These are phyloP conservation scores for Porites australiensis DNA, from an alignment of 64 coral and sea anemone species.

Conservation along the genomic window DNA sequence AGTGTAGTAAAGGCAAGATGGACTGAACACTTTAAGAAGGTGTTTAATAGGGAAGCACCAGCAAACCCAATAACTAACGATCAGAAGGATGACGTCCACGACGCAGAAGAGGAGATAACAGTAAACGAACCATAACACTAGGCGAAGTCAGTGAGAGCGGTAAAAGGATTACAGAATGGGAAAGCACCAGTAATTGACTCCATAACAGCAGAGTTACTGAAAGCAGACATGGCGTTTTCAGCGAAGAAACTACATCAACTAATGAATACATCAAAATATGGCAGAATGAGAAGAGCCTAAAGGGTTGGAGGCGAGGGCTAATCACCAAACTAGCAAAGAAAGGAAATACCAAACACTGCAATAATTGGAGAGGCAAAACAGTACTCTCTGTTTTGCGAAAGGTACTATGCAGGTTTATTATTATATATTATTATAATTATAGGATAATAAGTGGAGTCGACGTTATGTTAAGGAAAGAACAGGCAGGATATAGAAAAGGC, in stretches of 20 bases:
- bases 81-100: not conserved
- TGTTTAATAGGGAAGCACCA: slow-evolving; percentile 16
- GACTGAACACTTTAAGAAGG: slow-evolving; percentile 25
- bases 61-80: slow-evolving; percentile 1
- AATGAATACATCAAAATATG: not conserved
- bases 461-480: slow-evolving; percentile 30
- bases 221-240: slow-evolving; percentile 9
- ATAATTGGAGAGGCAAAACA: slow-evolving; percentile 34
- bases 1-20: slow-evolving; percentile 23
- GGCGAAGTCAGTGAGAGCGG: not conserved
- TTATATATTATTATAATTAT: not conserved
- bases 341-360: slow-evolving; percentile 14
- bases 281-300: not conserved
- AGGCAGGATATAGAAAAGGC: slow-evolving; percentile 30
- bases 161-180: too few relatives aligned
- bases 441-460: not conserved
- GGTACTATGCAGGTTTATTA: slow-evolving; percentile 41
- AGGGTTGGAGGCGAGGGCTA: not conserved
- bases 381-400: slow-evolving; percentile 33
- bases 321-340: not conserved
- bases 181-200: too few relatives aligned
- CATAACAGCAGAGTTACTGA: not conserved
- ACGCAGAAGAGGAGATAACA: not conserved
- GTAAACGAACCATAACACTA: slow-evolving; percentile 14
- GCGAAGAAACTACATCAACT: not conserved